A percentile compares a stretch with the other conserved stretches of the same genome.
Conservation (phyloP, 1,140 invertebrate genomes). For the Tachypleus tridentatus region DNA sequence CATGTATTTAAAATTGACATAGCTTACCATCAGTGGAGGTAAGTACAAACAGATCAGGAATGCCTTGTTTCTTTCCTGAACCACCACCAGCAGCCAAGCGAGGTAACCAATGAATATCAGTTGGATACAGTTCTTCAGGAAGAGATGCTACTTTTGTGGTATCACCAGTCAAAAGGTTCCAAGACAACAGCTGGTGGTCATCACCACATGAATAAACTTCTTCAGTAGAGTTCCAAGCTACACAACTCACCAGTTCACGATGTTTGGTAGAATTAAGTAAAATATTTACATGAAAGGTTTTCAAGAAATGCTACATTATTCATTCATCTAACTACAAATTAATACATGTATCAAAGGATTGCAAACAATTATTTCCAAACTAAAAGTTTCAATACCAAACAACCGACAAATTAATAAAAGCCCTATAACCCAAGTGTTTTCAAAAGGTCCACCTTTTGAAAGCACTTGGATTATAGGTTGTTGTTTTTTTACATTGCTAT, state of each 20-base stretch:
- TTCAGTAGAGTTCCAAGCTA: conserved; percentile 82
- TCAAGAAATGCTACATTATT: not conserved
- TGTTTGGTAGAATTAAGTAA: conserved; percentile 34
- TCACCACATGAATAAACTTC: conserved; percentile 86
- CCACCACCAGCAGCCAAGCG: conserved; percentile 35
- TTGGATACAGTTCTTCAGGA: conserved; percentile 70
- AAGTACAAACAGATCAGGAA: conserved; percentile 67
- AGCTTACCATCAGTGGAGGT: conserved; percentile 69
- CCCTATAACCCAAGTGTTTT: no score
- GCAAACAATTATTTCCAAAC: no score
- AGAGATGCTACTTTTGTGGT: conserved; percentile 60
- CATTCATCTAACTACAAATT: not conserved
- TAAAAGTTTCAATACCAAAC: no score
- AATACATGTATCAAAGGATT: not conserved
- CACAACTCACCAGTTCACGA: conserved; percentile 62
- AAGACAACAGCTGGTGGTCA: conserved; percentile 77
- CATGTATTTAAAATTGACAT: not conserved
- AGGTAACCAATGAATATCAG: conserved; percentile 72
- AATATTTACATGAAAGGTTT: conserved; percentile 1
- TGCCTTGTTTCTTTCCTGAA: conserved; percentile 50
- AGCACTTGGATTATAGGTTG: no score
- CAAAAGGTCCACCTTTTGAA: no score
- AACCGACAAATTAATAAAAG: no score
- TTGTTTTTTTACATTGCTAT: no score
- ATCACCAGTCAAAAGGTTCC: conserved; percentile 69